phyloP scores from a whole-genome alignment of 1,140 invertebrate genomes.

The Ooceraea biroi region DNA sequence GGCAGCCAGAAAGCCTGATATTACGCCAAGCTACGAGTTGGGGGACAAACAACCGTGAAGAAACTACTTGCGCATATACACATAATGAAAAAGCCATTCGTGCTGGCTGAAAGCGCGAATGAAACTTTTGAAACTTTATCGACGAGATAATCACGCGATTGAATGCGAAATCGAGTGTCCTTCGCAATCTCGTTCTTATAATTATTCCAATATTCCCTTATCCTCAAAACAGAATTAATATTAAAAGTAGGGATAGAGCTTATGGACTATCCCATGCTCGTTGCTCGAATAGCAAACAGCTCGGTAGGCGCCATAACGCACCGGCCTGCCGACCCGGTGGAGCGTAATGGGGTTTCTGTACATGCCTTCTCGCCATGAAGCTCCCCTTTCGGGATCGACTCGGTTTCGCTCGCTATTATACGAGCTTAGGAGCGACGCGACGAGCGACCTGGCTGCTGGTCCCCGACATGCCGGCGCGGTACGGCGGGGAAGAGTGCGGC shows the following conservation, averaged over 20 bases:
- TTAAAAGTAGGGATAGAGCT: neutral
- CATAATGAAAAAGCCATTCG: neutral
- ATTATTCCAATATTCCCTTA: neutral
- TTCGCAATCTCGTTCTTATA: neutral
- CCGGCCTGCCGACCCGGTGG: neutral
- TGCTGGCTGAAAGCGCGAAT: neutral
- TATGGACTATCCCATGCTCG: neutral
- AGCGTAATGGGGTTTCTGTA: constrained; percentile 26
- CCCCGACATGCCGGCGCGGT: constrained; percentile 7
- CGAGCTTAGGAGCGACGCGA: constrained; percentile 24
- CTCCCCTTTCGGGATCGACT: constrained; percentile 46
- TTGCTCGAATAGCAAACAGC: constrained; percentile 1
- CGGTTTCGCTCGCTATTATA: constrained; percentile 43
- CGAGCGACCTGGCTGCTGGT: neutral
- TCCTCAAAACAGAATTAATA: neutral
- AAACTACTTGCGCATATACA: neutral
- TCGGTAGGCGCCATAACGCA: constrained; percentile 18
- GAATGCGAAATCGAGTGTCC: neutral
- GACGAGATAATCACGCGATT: neutral
- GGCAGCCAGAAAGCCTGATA: constrained; percentile 19
- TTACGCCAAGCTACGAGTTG: neutral
- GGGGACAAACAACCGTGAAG: constrained; percentile 11
- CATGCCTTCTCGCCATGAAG: constrained; percentile 1
- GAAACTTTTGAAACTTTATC: neutral
- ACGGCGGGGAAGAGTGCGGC: neutral